These are phyloP conservation scores for Rhinolophus ferrumequinum DNA, from an alignment of 2,113 vertebrate species.

Conservation along the genomic window DNA sequence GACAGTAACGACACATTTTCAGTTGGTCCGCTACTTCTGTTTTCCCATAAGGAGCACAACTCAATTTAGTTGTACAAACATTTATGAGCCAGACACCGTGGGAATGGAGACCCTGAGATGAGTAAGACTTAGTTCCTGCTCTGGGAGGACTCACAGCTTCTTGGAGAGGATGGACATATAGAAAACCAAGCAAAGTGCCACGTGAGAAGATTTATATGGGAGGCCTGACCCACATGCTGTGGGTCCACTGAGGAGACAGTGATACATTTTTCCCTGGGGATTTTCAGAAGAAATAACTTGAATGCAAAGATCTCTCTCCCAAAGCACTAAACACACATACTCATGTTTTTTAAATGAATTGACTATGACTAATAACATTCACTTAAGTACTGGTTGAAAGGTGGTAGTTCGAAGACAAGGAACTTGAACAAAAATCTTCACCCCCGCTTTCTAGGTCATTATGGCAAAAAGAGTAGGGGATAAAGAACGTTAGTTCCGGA, in stretches of 20 bases:
- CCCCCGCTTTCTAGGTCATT: background rate
- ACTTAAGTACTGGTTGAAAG: slow-evolving; percentile 26
- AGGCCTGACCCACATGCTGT: background rate
- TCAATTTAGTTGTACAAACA: slow-evolving; percentile 40
- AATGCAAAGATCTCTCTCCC: slow-evolving; percentile 4
- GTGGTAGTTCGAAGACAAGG: slow-evolving; percentile 4
- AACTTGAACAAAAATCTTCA: background rate
- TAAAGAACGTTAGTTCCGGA: background rate
- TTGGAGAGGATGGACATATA: background rate
- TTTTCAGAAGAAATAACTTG: background rate
- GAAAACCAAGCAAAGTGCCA: background rate
- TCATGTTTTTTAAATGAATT: slow-evolving; percentile 53
- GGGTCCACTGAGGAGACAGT: background rate
- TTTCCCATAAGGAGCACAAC: slow-evolving; percentile 22
- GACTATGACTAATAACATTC: background rate
- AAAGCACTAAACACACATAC: slow-evolving; percentile 43
- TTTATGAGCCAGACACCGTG: background rate
- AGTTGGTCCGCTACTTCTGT: background rate
- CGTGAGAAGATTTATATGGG: background rate
- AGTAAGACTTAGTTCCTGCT: background rate
- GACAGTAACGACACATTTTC: slow-evolving; percentile 34
- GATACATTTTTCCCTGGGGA: background rate
- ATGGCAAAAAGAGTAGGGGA: background rate
- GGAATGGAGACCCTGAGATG: background rate
- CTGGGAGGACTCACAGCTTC: background rate